Evolutionary conservation across 2,113 vertebrate species (phyloP), one percentile per base, ranked within the genome.

Genomic region (Camelus bactrianus): DNA sequence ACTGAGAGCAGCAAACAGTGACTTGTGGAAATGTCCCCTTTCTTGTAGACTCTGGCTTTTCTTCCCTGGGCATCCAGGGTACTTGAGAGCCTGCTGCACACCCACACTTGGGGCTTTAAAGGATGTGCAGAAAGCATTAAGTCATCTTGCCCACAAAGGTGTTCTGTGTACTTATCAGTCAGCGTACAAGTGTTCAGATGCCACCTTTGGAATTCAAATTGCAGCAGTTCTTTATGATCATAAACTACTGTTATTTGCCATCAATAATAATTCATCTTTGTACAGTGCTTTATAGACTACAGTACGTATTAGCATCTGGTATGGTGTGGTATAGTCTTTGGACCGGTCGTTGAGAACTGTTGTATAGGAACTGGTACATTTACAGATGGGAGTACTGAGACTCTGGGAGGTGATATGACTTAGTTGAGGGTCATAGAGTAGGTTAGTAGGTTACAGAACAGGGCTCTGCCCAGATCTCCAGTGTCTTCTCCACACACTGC

Each of bases 221-320:
- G 50, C 60, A 83, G 24, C 56, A 72, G 2, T 83, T 77, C 46
- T 86, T 95, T 88, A 81, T 92, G 80, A 24, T 91, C 93, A 82
- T 76, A 75, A 89, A 58, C 26, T 65, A 19, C 38, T 84, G 6
- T 56, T 85, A 86, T 85, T 93, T 89, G 14, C 35, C 24, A 50
- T 79, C 46, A 48, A 1, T 82, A 56, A 30, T 50, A 60, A 22
- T 56, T 89, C 84, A 28, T 38, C 54, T 96, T 76, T 80, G 70
- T 16, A 22, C 30, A 64, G 13, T 67, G n/a, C 58, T 89, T 82
- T 79, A 54, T 26, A 80, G 58, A 73, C 83, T 76, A 10, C 6
- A 89, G 6, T 54, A 64, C 15, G 48, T 38, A 1, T 38, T 89
- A 87, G 50, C n/a, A 19, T 48, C 30, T 75, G 69, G 15, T 28